A percentile compares a stretch with the other conserved stretches of the same genome.
Evolutionary conservation across 1,140 invertebrate species (phyloP).

Genomic region (Dreissena polymorpha): DNA sequence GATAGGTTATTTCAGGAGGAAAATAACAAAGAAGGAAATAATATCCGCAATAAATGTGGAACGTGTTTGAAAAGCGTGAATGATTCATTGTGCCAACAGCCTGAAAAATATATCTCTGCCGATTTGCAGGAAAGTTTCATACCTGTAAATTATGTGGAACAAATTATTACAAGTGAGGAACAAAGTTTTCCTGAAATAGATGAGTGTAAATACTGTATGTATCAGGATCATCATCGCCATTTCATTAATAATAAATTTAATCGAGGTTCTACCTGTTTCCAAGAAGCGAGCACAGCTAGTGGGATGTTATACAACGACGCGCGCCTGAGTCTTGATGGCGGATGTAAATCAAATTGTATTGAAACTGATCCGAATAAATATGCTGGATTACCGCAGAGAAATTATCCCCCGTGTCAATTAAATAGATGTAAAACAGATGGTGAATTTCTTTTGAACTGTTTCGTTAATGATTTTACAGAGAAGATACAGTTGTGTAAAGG

Average conservation of each 20-base stretch:
- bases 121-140: too few relatives aligned
- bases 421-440: slow-evolving; percentile 4
- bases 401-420: neutral
- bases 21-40: too few relatives aligned
- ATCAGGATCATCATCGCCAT: neutral
- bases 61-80: too few relatives aligned
- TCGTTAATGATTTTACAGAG: slow-evolving; percentile 1
- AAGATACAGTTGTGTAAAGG: neutral
- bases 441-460: neutral
- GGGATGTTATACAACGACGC: neutral
- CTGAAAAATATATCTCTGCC: too few relatives aligned
- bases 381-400: neutral
- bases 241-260: neutral
- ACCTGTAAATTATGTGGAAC: too few relatives aligned
- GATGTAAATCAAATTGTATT: neutral
- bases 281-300: neutral
- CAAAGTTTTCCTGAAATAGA: too few relatives aligned
- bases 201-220: neutral
- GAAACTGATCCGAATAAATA: neutral
- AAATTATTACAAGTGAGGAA: too few relatives aligned
- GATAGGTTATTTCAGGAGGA: too few relatives aligned
- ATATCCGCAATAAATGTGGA: too few relatives aligned
- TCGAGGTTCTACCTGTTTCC: neutral
- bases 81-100: too few relatives aligned
- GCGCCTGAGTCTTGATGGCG: neutral